These are phyloP conservation scores for Dolichoris vasculosae DNA, from an alignment of 1,140 invertebrate species.

Conservation along the genomic window DNA sequence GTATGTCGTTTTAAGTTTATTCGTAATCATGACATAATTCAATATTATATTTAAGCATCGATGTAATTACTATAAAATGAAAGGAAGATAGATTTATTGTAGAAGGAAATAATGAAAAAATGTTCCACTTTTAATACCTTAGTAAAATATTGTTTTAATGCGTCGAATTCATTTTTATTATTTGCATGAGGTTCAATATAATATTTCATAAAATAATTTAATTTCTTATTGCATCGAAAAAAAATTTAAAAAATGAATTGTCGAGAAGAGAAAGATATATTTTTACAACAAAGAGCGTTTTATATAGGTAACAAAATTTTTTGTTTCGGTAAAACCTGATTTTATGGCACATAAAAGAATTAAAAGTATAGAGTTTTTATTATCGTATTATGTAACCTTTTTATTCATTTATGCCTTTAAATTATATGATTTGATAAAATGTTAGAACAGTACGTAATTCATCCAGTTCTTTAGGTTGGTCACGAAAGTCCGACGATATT, in stretches of 20 bases:
- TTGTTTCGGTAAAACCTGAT: neutral
- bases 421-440: slow-evolving; percentile 7
- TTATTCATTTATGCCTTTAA: neutral
- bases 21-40: neutral
- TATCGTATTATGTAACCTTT: neutral
- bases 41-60: neutral
- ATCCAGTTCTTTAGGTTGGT: neutral
- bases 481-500: neutral
- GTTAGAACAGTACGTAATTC: neutral
- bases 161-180: neutral
- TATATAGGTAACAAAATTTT: neutral
- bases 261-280: neutral
- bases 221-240: neutral
- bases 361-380: neutral
- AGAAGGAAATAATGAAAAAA: neutral
- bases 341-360: neutral
- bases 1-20: neutral
- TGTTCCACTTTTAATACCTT: neutral
- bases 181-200: neutral
- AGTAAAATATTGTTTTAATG: neutral
- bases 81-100: neutral
- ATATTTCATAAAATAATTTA: neutral
- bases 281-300: neutral
- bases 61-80: neutral
- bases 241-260: neutral